These are phyloP conservation scores for Drosophila miranda DNA, from an alignment of 1,140 invertebrate genomes.

Conservation along the genomic window DNA sequence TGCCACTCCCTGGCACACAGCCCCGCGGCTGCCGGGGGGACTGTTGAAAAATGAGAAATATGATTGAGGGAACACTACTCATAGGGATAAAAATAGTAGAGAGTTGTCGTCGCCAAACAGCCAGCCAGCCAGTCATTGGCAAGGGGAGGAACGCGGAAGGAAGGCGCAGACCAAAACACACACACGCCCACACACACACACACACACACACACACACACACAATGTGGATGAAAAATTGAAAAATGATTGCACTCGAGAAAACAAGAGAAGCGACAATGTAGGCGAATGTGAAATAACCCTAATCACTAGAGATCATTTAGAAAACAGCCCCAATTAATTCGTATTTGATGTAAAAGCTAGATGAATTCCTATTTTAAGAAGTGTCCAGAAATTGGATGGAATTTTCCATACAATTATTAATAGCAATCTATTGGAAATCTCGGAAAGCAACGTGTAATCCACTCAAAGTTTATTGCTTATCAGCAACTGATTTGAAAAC, in stretches of 20 bases:
- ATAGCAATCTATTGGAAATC: slow-evolving; percentile 17
- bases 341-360: background rate
- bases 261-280: slow-evolving; percentile 37
- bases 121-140: background rate
- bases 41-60: slow-evolving; percentile 73
- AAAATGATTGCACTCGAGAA: slow-evolving; percentile 69
- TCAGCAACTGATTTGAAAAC: background rate
- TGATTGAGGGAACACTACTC: slow-evolving; percentile 76
- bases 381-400: too few species aligned
- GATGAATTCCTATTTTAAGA: background rate
- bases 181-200: slow-evolving; percentile 23
- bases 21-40: slow-evolving; percentile 24
- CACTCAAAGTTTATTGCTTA: slow-evolving; percentile 4
- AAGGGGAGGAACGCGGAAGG: background rate
- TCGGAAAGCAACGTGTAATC: slow-evolving; percentile 8
- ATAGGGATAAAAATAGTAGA: slow-evolving; percentile 67
- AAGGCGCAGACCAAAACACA: slow-evolving; percentile 33
- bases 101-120: slow-evolving; percentile 35
- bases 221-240: slow-evolving; percentile 56
- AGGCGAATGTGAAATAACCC: slow-evolving; percentile 14
- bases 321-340: slow-evolving; percentile 16
- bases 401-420: slow-evolving; percentile 1
- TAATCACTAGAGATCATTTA: slow-evolving; percentile 49
- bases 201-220: slow-evolving; percentile 37
- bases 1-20: slow-evolving; percentile 18